Evolutionary conservation across 2,797 vertebrate species (phyloP), one percentile per base, ranked within the genome.

Genomic region (Pangasius mekongensis): DNA sequence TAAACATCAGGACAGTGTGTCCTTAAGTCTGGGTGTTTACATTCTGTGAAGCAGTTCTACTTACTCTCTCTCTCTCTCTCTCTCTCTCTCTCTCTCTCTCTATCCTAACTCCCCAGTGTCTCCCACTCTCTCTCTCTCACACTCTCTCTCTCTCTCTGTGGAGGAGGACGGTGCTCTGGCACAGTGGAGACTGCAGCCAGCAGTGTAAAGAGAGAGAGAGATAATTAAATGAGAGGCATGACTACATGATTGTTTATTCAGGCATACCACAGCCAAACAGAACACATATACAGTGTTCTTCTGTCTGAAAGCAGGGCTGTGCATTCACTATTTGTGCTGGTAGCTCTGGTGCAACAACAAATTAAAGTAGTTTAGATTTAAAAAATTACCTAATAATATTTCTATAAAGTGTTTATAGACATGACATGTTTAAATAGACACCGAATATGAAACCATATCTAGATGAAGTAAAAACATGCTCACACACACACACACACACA

Each of bases 1-100:
- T 87, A 91, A 91, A 81, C 85, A 87, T 73, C 86, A 90, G 91
- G 90, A 92, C 90, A 91, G 81, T 39, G 66, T 89, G 90, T 92
- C 73, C 90, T 88, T 77, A n/a, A 83, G 77, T 49, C 20, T 56
- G 84, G 33, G 85, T 91, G 91, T 92, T 92, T 91, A 91, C 86
- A 90, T 91, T 91, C 74, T 90, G 58, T 71, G 80, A 85, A 88
- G n/a, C 64, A 73, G 82, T 52, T 80, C 39, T 80, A 36, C 66
- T 82, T 89, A 89, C 84, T 87, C 84, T 87, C 85, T 87, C 60
- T 85, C 80, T 80, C 85, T 89, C 80, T 84, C 67, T 84, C 66
- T 87, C 73, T 88, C 83, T 87, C 60, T 85, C 80, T 80, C 85
- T 66, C 78, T 88, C 87, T 64, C 86, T 86, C 84, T 83, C 78